phyloP scores from a whole-genome alignment of 2,797 vertebrate genomes.

The Dendrocincla tyrannina region DNA sequence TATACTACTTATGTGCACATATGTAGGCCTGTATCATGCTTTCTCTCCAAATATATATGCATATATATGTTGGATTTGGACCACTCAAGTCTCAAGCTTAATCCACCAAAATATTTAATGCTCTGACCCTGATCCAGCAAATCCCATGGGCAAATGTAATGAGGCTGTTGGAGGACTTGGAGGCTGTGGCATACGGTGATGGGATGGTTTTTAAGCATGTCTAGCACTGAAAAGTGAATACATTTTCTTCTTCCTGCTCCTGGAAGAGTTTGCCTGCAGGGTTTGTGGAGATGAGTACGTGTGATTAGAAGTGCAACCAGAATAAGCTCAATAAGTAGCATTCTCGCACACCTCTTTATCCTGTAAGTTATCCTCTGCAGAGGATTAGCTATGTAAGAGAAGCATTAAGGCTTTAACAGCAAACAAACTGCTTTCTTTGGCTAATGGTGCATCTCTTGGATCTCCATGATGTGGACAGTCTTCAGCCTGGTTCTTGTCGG shows the following conservation, averaged over 20 bases:
- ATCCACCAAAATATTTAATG: neutral
- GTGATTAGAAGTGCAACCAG: neutral
- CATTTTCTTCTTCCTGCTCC: neutral
- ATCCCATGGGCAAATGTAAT: neutral
- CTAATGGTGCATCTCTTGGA: slow-evolving; percentile 64
- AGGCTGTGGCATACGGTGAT: neutral
- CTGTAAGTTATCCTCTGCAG: slow-evolving; percentile 67
- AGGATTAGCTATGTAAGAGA: slow-evolving; percentile 81
- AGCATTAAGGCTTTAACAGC: slow-evolving; percentile 78
- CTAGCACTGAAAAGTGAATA: neutral
- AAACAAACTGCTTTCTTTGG: slow-evolving; percentile 80
- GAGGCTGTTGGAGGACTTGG: neutral
- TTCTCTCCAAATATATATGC: neutral
- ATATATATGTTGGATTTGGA: neutral
- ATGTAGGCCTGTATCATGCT: neutral
- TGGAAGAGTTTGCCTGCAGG: neutral
- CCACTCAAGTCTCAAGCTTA: neutral
- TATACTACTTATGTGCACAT: neutral
- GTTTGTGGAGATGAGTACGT: neutral
- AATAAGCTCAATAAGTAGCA: slow-evolving; percentile 53
- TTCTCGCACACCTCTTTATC: slow-evolving; percentile 70
- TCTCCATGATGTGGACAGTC: slow-evolving; percentile 79
- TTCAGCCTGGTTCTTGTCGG: slow-evolving; percentile 75
- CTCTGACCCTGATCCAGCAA: slow-evolving; percentile 16
- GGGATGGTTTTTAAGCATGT: neutral